Evolutionary conservation across 2,888 invertebrate species (phyloP).

Genomic region (Noctua janthe): DNA sequence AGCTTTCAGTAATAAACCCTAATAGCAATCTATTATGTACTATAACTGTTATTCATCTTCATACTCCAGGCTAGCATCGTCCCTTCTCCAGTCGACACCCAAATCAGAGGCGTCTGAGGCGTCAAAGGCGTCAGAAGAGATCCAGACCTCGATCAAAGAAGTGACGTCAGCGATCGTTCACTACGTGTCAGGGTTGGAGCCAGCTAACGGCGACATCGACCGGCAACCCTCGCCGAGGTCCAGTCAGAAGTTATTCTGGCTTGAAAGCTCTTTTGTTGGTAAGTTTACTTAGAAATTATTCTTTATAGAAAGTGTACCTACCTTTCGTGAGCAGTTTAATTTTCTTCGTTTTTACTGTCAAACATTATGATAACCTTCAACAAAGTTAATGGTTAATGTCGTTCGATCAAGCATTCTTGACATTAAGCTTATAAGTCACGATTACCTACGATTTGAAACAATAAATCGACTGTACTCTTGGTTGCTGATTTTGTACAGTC

Average conservation of each 20-base stretch:
- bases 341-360: slow-evolving; percentile 14
- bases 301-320: neutral
- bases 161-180: slow-evolving; percentile 98
- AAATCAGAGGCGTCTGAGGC: slow-evolving; percentile 76
- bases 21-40: neutral
- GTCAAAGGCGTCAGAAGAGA: slow-evolving; percentile 91
- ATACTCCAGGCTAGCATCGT: slow-evolving; percentile 91
- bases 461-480: neutral
- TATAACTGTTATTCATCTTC: neutral
- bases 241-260: slow-evolving; percentile 95
- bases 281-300: slow-evolving; percentile 58
- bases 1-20: neutral
- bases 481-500: neutral
- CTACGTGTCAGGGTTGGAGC: slow-evolving; percentile 94
- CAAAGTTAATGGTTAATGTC: slow-evolving; percentile 17
- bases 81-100: slow-evolving; percentile 89
- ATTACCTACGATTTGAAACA: slow-evolving; percentile 8
- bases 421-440: slow-evolving; percentile 37
- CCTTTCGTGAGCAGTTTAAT: slow-evolving; percentile 36
- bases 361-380: slow-evolving; percentile 17
- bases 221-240: slow-evolving; percentile 90
- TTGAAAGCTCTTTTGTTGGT: slow-evolving; percentile 96
- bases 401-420: slow-evolving; percentile 38
- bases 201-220: slow-evolving; percentile 90
- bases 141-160: slow-evolving; percentile 96